Conservation (phyloP, 2,797 vertebrate genomes). For the Rousettus madagascariensis region DNA sequence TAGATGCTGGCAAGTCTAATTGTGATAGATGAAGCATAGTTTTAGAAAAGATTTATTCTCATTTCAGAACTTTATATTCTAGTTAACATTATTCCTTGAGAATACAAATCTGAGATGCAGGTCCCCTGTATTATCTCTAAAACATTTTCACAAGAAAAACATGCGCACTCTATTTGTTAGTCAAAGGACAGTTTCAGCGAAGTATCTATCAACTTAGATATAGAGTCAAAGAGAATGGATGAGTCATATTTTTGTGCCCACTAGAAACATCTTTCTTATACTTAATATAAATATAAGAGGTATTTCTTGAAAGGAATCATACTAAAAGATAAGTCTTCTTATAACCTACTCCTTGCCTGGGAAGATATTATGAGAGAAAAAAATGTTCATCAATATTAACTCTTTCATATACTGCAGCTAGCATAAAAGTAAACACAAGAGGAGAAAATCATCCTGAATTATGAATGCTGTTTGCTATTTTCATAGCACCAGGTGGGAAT, state of each 20-base stretch:
- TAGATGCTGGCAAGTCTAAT: neutral
- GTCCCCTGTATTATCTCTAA: neutral
- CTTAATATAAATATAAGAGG: neutral
- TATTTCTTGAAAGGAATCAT: neutral
- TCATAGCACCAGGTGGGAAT: slow-evolving; percentile 67
- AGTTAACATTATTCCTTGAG: slow-evolving; percentile 27
- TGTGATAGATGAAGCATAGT: neutral
- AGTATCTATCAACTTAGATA: neutral
- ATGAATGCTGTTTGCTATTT: slow-evolving; percentile 39
- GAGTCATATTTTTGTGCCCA: neutral
- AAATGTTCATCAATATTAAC: neutral
- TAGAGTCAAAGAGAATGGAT: neutral
- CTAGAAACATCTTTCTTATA: slow-evolving; percentile 11
- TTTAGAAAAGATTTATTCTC: slow-evolving; percentile 31
- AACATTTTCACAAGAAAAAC: neutral
- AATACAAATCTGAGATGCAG: neutral
- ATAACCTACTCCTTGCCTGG: neutral
- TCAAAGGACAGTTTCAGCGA: neutral
- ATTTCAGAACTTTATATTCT: slow-evolving; percentile 36
- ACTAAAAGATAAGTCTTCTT: neutral
- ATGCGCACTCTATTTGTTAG: neutral
- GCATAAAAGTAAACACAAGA: slow-evolving; percentile 5
- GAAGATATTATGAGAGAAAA: neutral
- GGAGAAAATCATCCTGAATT: slow-evolving; percentile 23
- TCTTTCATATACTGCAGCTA: slow-evolving; percentile 14